Evolutionary conservation across 2,797 vertebrate species (phyloP).

Genomic region (Melanotaenia boesemani): DNA sequence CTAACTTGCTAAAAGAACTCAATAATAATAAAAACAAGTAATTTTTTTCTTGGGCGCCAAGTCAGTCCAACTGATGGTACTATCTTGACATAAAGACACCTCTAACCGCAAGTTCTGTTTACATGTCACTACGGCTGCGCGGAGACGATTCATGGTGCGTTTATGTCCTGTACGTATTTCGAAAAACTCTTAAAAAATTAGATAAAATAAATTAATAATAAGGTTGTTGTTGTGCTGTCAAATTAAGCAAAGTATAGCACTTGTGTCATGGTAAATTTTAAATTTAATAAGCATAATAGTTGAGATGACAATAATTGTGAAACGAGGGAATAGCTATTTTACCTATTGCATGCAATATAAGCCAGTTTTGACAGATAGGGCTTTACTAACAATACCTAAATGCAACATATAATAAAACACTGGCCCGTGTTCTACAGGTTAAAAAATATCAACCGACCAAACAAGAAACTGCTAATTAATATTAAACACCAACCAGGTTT

Average conservation of each 20-base stretch:
- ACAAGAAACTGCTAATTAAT: background rate
- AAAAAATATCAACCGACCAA: background rate
- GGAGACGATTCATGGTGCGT: constrained; percentile 4
- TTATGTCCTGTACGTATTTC: background rate
- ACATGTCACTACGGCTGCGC: constrained; percentile 81
- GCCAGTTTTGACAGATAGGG: background rate
- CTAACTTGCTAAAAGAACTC: background rate
- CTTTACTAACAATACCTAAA: background rate
- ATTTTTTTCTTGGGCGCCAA: background rate
- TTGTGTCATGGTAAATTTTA: rapidly evolving
- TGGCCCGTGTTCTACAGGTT: background rate
- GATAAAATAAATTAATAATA: background rate
- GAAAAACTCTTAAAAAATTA: background rate
- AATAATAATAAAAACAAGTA: background rate
- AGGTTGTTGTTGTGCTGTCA: no score
- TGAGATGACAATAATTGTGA: background rate
- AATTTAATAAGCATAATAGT: rapidly evolving
- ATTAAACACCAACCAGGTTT: background rate
- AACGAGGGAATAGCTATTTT: background rate
- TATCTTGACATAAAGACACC: constrained; percentile 19
- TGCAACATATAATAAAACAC: background rate
- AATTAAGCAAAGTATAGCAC: background rate
- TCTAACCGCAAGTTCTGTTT: constrained; percentile 73
- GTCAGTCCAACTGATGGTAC: constrained; percentile 10
- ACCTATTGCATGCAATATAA: background rate